These are phyloP conservation scores for Lutjanus campechanus DNA, from an alignment of 2,797 vertebrate species.

Conservation along the genomic window DNA sequence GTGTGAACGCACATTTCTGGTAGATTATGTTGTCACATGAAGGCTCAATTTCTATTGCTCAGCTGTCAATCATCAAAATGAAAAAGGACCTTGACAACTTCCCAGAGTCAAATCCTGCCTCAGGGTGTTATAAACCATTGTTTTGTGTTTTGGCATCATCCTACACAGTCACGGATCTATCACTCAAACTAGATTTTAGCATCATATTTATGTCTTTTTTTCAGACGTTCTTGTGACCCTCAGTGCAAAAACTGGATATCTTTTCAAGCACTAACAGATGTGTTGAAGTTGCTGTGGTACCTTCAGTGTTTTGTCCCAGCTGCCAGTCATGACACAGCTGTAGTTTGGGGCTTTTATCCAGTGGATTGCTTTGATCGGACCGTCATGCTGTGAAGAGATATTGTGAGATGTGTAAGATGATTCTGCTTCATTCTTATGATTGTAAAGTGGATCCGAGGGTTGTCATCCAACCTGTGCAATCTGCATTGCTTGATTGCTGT, in stretches of 20 bases:
- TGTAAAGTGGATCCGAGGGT: not conserved
- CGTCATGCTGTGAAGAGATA: slow-evolving; percentile 90
- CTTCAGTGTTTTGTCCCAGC: slow-evolving; percentile 99
- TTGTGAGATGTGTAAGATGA: not conserved
- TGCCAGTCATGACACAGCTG: slow-evolving; percentile 97
- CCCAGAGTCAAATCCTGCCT: not conserved
- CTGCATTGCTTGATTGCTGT: slow-evolving; percentile 98
- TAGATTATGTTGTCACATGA: not conserved
- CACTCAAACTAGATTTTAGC: not conserved
- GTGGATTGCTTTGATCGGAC: slow-evolving; percentile 95
- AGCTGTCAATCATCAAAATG: not conserved
- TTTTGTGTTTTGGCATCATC: not conserved
- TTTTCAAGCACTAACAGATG: not conserved
- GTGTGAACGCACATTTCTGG: not conserved
- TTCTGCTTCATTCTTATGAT: not conserved
- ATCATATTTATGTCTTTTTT: not conserved
- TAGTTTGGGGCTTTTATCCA: slow-evolving; percentile 99
- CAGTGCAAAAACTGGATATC: not conserved
- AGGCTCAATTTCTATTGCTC: not conserved
- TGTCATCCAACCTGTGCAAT: slow-evolving; percentile 91
- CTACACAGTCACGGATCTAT: not conserved
- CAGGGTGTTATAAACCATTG: not conserved
- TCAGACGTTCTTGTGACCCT: not conserved
- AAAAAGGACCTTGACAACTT: not conserved
- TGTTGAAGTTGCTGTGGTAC: slow-evolving; percentile 71